phyloP scores from a whole-genome alignment of 37 sponge, comb jelly and placozoan species.

The Dysidea cf. avara region DNA sequence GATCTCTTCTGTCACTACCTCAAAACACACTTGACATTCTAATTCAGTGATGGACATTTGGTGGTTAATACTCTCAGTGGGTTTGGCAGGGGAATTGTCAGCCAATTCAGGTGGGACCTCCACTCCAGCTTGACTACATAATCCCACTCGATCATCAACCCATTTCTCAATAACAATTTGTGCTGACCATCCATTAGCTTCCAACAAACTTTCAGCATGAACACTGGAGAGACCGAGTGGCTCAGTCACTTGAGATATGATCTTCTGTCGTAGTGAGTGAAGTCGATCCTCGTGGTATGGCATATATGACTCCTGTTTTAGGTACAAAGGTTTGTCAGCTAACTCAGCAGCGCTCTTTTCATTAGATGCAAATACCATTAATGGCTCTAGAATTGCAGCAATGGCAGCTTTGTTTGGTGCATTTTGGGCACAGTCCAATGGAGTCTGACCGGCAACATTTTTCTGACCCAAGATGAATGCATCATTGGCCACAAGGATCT shows the following conservation, averaged over 20 bases:
- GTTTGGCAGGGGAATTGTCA: conserved; percentile 1
- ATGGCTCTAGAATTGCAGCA: conserved; percentile 17
- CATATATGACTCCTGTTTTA: conserved; percentile 27
- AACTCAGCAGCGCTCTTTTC: background rate
- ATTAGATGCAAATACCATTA: conserved; percentile 16
- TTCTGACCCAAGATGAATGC: too few relatives aligned
- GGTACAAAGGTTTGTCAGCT: background rate
- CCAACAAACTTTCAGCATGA: too few relatives aligned
- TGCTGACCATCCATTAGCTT: too few relatives aligned
- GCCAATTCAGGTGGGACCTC: conserved; percentile 11
- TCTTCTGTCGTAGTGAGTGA: too few relatives aligned
- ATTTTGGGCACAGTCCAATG: conserved; percentile 24
- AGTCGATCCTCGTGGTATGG: conserved; percentile 1
- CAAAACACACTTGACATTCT: too few relatives aligned
- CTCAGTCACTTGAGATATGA: too few relatives aligned
- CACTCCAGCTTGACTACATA: conserved; percentile 12
- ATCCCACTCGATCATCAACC: conserved; percentile 5
- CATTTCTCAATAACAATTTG: conserved; percentile 12
- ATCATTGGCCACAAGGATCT: too few relatives aligned
- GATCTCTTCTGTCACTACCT: conserved; percentile 16
- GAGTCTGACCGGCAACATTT: conserved; percentile 30
- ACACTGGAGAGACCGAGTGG: too few relatives aligned
- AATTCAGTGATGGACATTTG: too few relatives aligned
- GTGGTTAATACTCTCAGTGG: background rate
- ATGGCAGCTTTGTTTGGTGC: conserved; percentile 1